Conservation (phyloP, 2,888 invertebrate species). For the Melanostoma scalare region DNA sequence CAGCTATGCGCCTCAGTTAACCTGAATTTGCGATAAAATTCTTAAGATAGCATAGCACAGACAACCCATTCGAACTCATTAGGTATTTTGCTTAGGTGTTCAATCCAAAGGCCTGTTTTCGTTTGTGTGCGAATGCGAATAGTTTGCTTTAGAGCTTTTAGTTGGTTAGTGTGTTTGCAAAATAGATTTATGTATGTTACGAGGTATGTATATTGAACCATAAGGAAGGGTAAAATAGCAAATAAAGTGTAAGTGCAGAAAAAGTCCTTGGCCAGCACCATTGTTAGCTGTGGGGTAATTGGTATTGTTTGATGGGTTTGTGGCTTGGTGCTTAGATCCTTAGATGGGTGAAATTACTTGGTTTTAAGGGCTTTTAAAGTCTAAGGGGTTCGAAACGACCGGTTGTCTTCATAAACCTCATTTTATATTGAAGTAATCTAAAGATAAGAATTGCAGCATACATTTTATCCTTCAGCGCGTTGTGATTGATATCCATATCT, state of each 20-base stretch:
- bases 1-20: slow-evolving; percentile 47
- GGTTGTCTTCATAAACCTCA: too few species aligned
- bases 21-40: slow-evolving; percentile 54
- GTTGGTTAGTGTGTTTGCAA: slow-evolving; percentile 42
- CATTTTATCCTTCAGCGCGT: too few species aligned
- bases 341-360: not conserved
- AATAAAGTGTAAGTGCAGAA: slow-evolving; percentile 22
- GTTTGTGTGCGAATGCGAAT: not conserved
- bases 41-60: slow-evolving; percentile 39
- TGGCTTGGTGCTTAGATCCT: not conserved
- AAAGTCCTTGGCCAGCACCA: slow-evolving; percentile 6
- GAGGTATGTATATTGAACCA: slow-evolving; percentile 24
- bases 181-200: slow-evolving; percentile 52
- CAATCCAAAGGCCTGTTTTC: not conserved
- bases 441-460: too few species aligned
- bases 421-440: too few species aligned
- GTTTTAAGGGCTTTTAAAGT: too few species aligned
- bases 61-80: slow-evolving; percentile 42
- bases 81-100: slow-evolving; percentile 42
- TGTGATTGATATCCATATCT: too few species aligned
- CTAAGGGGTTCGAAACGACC: too few species aligned
- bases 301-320: not conserved
- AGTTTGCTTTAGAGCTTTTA: slow-evolving; percentile 32
- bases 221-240: slow-evolving; percentile 18
- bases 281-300: slow-evolving; percentile 5